These are phyloP conservation scores for Leptopilina clavipes DNA, from an alignment of 1,140 invertebrate species.

Conservation along the genomic window DNA sequence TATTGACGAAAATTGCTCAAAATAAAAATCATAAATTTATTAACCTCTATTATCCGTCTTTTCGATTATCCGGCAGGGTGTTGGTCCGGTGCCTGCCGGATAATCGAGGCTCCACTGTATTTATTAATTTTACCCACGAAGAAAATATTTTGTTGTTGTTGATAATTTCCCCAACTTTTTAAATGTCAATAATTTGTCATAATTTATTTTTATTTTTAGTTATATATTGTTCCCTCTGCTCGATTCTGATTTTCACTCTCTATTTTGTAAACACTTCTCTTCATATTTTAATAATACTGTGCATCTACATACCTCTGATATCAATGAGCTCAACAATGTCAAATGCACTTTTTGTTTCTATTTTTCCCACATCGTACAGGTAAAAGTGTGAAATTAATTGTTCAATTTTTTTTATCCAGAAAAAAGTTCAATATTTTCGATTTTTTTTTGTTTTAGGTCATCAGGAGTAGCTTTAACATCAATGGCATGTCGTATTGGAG, in stretches of 20 bases:
- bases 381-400: background rate
- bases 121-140: too few relatives aligned
- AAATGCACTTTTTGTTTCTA: background rate
- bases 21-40: too few relatives aligned
- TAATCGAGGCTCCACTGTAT: too few relatives aligned
- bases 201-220: background rate
- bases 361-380: background rate
- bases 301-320: background rate
- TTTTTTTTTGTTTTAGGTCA: slow-evolving; percentile 50
- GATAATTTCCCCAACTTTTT: too few relatives aligned
- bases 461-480: slow-evolving; percentile 58
- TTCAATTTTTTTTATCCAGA: background rate
- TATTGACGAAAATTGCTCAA: too few relatives aligned
- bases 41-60: too few relatives aligned
- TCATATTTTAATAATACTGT: background rate
- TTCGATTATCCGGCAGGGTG: too few relatives aligned
- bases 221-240: background rate
- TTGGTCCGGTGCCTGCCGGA: too few relatives aligned
- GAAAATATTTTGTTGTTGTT: too few relatives aligned
- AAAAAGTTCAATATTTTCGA: too few relatives aligned
- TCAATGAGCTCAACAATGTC: background rate
- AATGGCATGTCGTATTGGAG: slow-evolving; percentile 57
- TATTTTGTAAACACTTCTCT: background rate
- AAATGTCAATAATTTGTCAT: background rate
- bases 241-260: background rate